Percentiles rank a stretch among this genome's conserved stretches.
phyloP scores from a whole-genome alignment of 2,113 vertebrate genomes.

The Microcebus lehilahytsara region DNA sequence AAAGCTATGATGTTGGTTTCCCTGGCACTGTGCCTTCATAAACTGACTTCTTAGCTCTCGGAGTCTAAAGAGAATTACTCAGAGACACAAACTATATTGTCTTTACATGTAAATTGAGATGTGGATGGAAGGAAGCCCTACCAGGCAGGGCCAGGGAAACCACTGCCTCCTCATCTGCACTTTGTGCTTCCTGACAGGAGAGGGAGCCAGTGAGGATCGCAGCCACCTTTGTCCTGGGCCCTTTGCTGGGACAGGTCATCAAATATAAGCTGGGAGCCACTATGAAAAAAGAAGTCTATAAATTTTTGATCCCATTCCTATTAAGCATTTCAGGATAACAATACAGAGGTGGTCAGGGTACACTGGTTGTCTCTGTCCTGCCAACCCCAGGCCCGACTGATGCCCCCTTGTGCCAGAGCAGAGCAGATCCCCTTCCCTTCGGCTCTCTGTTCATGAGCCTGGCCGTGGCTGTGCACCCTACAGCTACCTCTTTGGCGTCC shows the following conservation, averaged over 20 bases:
- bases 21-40: not conserved
- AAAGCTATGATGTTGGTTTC: not conserved
- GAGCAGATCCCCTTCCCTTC: not conserved
- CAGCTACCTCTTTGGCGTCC: not conserved
- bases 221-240: slow-evolving; percentile 11
- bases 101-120: not conserved
- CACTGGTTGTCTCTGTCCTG: no score
- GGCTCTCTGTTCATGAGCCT: not conserved
- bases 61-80: not conserved
- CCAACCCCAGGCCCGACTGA: not conserved
- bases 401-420: not conserved
- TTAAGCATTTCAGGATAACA: slow-evolving; percentile 50
- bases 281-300: no score
- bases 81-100: not conserved
- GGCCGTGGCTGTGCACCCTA: not conserved
- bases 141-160: not conserved
- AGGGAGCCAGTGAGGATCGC: slow-evolving; percentile 16
- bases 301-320: slow-evolving; percentile 17
- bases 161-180: not conserved
- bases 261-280: not conserved
- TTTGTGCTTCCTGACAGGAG: not conserved
- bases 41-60: not conserved
- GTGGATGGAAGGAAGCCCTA: not conserved
- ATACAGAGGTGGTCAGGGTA: slow-evolving; percentile 4
- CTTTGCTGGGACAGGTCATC: not conserved